Percentiles rank a stretch among this genome's conserved stretches.
These are phyloP conservation scores for Antennarius maculatus DNA, from an alignment of 2,797 vertebrate genomes.

Conservation along the genomic window DNA sequence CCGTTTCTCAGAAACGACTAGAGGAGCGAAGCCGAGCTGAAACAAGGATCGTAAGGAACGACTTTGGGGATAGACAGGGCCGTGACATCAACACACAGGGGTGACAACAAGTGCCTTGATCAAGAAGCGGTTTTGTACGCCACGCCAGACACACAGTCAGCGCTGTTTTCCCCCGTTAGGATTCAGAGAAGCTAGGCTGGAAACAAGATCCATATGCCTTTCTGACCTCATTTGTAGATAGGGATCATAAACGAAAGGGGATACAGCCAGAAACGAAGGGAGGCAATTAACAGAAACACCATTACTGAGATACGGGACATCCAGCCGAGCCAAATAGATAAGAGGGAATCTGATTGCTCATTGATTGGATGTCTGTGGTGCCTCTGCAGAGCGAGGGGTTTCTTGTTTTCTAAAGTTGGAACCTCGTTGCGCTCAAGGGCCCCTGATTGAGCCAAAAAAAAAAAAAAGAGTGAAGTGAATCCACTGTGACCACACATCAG, in stretches of 20 bases:
- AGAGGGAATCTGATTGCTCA: conserved; percentile 62
- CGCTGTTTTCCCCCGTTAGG: conserved; percentile 21
- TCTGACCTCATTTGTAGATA: conserved; percentile 75
- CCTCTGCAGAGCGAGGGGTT: conserved; percentile 24
- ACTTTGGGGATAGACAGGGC: conserved; percentile 20
- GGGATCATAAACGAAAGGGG: conserved; percentile 65
- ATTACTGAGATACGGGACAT: conserved; percentile 59
- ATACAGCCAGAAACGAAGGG: conserved; percentile 56
- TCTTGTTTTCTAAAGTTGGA: conserved; percentile 50
- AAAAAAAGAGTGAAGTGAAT: conserved; percentile 51
- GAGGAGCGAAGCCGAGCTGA: neutral
- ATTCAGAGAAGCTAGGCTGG: conserved; percentile 29
- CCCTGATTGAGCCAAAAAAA: conserved; percentile 67
- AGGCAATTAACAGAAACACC: conserved; percentile 72
- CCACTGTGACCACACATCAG: conserved; percentile 59
- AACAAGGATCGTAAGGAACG: conserved; percentile 22
- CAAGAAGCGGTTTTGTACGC: conserved; percentile 33
- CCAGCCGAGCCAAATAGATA: conserved; percentile 66
- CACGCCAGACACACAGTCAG: conserved; percentile 20
- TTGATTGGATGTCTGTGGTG: conserved; percentile 57
- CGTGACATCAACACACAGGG: conserved; percentile 44
- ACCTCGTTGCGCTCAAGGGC: conserved; percentile 38
- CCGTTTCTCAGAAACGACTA: neutral
- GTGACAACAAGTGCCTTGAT: conserved; percentile 40
- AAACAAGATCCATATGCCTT: conserved; percentile 67